Percentiles rank a stretch among this genome's conserved stretches.
phyloP scores from a whole-genome alignment of 2,888 invertebrate species.

The Hoplodrina blanda region DNA sequence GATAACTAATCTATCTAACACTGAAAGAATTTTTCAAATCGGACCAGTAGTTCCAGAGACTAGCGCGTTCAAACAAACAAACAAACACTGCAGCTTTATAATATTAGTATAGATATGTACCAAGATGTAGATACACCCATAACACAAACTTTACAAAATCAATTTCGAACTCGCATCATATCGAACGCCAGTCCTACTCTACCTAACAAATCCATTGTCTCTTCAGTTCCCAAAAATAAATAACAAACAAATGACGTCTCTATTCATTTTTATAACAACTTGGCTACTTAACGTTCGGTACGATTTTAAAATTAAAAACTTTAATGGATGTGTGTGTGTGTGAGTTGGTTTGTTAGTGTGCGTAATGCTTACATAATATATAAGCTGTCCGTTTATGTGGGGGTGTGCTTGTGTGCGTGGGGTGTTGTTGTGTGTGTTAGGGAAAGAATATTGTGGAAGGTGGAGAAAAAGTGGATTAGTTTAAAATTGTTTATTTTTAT shows the following conservation, averaged over 20 bases:
- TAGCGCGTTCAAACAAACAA: no score
- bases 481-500: not conserved
- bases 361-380: slow-evolving; percentile 72
- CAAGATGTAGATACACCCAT: no score
- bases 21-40: no score
- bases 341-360: slow-evolving; percentile 49
- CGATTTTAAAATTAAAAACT: slow-evolving; percentile 88
- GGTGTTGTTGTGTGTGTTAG: slow-evolving; percentile 46
- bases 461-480: not conserved
- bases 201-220: slow-evolving; percentile 1
- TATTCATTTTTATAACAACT: slow-evolving; percentile 58
- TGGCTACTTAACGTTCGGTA: slow-evolving; percentile 74
- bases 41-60: no score
- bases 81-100: no score
- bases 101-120: no score
- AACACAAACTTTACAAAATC: no score
- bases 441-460: slow-evolving; percentile 9
- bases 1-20: no score
- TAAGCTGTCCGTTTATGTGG: slow-evolving; percentile 61
- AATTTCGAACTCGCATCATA: not conserved
- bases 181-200: not conserved
- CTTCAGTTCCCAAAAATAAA: slow-evolving; percentile 26
- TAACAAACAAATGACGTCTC: slow-evolving; percentile 45
- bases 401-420: slow-evolving; percentile 61
- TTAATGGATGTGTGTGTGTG: slow-evolving; percentile 62